These are phyloP conservation scores for Morinoia aosen DNA, from an alignment of 2,888 invertebrate genomes.

Conservation along the genomic window DNA sequence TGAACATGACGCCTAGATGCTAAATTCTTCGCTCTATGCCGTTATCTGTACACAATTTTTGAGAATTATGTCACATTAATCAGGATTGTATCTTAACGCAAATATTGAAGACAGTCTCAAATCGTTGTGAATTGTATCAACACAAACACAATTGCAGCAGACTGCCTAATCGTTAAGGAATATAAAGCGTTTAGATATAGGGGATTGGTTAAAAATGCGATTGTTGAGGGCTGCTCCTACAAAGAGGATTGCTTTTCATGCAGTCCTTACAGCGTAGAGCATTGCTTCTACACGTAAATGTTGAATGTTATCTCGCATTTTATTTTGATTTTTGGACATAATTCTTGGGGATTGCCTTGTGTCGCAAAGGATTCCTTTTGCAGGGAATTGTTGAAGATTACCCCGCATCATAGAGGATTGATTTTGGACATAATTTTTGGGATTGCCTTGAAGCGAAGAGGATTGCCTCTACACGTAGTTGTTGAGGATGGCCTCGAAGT, in stretches of 20 bases:
- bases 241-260: too few relatives aligned
- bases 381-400: background rate
- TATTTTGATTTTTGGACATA: background rate
- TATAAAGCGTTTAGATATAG: too few relatives aligned
- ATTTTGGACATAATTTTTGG: conserved; percentile 63
- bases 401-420: background rate
- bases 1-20: background rate
- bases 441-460: background rate
- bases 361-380: too few relatives aligned
- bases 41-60: background rate
- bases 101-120: background rate
- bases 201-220: too few relatives aligned
- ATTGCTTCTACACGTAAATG: too few relatives aligned
- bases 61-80: background rate
- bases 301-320: too few relatives aligned
- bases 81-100: background rate
- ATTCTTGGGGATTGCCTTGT: too few relatives aligned
- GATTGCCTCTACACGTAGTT: conserved; percentile 68
- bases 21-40: background rate
- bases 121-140: background rate
- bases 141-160: background rate
- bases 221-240: too few relatives aligned
- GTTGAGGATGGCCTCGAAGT: conserved; percentile 73
- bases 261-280: too few relatives aligned
- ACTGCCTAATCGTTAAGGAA: background rate